Evolutionary conservation across 2,797 vertebrate species (phyloP), one percentile per base, ranked within the genome.

Genomic region (Macroramphosus scolopax): DNA sequence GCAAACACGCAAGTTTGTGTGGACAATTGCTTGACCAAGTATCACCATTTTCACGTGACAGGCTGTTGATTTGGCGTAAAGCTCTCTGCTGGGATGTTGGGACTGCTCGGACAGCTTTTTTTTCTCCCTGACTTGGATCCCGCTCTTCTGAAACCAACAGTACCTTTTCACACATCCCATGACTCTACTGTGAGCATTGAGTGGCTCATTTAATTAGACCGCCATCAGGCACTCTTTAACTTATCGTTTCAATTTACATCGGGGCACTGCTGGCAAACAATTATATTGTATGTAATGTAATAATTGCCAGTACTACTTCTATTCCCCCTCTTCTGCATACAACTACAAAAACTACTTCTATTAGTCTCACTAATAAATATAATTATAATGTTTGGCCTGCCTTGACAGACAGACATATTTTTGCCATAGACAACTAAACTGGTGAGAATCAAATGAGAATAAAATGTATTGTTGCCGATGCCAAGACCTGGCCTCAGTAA

Each of bases 161-260:
- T 36, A 72, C 76, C 68, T 79, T 78, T 84, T 84, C 80, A 77
- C 77, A 83, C 75, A 83, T 88, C 71, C 54, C 25, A 32, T 45
- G 20, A 68, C 77, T 72, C 73, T 72, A 28, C 72, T 64, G 17
- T 60, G 77, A 84, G 50, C 65, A 78, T 71, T 72, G 83, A 76
- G 73, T 83, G 72, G 45, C 69, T 86, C 85, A 89, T 82, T 89
- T 89, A 92, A 90, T 90, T 89, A 89, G 72, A 68, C 63, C 79
- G 62, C 87, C 80, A 81, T 87, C 89, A 89, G 57, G 63, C 76
- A 67, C 61, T 87, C 73, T 85, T 85, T 87, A 82, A 72, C 73
- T 74, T 84, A 86, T 84, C 83, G 68, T 56, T 72, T 78, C 60
- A 55, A 37, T 70, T 47, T 73, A 37, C 77, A 66, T 62, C 29